A percentile compares a stretch with the other conserved stretches of the same genome.
Conservation (phyloP, 2,113 vertebrate species). For the Pachypanchax playfairii region DNA sequence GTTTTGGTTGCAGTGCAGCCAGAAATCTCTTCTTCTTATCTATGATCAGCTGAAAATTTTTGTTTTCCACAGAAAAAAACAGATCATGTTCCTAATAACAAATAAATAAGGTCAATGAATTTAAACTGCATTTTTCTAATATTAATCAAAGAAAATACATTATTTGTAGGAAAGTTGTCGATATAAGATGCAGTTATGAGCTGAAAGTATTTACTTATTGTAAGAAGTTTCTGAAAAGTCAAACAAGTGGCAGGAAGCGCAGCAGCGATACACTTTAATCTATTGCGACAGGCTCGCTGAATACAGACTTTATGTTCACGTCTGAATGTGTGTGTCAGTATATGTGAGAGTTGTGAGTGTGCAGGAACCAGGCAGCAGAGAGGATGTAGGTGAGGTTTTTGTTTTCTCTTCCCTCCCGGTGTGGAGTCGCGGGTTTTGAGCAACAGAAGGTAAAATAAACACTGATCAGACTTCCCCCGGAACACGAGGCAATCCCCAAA, state of each 20-base stretch:
- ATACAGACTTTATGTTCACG: conserved; percentile 20
- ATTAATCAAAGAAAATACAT: too few relatives aligned
- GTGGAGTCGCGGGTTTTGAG: conserved; percentile 67
- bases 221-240: not conserved
- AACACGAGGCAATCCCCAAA: conserved; percentile 69
- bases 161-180: not conserved
- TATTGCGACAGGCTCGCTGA: conserved; percentile 8
- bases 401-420: conserved; percentile 71
- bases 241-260: not conserved
- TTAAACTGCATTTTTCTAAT: not conserved
- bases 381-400: conserved; percentile 75
- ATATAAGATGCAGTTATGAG: not conserved
- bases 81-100: conserved; percentile 2
- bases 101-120: conserved; percentile 7
- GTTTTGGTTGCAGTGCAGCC: conserved; percentile 63
- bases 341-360: conserved; percentile 25
- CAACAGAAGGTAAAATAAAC: conserved; percentile 82
- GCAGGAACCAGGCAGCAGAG: conserved; percentile 36
- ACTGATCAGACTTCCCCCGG: conserved; percentile 75
- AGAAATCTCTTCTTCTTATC: conserved; percentile 63
- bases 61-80: conserved; percentile 25
- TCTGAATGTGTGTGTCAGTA: conserved; percentile 13
- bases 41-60: conserved; percentile 47
- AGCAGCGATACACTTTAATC: not conserved
- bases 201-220: conserved; percentile 2